Percentiles rank a stretch among this genome's conserved stretches.
phyloP scores from a whole-genome alignment of 2,797 vertebrate species.

The Myiotriccus ornatus region DNA sequence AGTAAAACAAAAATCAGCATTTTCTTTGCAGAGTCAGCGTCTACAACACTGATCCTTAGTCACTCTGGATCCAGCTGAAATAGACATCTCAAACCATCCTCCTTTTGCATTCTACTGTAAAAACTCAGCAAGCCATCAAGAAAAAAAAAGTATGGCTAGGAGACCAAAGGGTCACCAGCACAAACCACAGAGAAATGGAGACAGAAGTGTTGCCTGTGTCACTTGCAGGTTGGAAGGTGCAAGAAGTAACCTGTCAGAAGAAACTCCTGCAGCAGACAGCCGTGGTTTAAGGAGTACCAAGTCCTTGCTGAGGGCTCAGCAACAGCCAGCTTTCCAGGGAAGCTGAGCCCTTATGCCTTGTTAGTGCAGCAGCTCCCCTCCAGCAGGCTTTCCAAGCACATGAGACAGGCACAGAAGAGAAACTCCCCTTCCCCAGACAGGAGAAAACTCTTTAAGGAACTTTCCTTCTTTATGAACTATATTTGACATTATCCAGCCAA shows the following conservation, averaged over 20 bases:
- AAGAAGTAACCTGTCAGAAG: not conserved
- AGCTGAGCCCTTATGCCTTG: not conserved
- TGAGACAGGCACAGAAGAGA: not conserved
- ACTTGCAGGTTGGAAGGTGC: not conserved
- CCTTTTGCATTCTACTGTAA: not conserved
- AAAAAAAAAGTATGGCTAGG: not conserved
- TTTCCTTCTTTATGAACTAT: not conserved
- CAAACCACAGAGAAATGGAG: not conserved
- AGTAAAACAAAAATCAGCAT: not conserved
- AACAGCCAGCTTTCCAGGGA: not conserved
- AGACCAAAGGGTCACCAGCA: not conserved
- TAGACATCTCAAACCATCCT: not conserved
- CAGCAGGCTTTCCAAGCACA: not conserved
- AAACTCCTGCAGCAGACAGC: not conserved
- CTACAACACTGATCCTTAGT: not conserved
- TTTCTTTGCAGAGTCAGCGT: not conserved
- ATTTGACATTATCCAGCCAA: not conserved
- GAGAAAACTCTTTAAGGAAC: not conserved
- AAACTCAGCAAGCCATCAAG: not conserved
- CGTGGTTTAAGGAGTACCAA: not conserved
- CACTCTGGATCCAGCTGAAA: not conserved
- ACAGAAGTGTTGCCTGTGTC: fast-evolving
- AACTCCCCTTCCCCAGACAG: not conserved
- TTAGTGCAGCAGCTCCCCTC: not conserved
- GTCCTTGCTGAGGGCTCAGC: not conserved